A percentile compares a stretch with the other conserved stretches of the same genome.
These are phyloP conservation scores for Silurus lanzhouensis DNA, from an alignment of 2,797 vertebrate species.

Conservation along the genomic window DNA sequence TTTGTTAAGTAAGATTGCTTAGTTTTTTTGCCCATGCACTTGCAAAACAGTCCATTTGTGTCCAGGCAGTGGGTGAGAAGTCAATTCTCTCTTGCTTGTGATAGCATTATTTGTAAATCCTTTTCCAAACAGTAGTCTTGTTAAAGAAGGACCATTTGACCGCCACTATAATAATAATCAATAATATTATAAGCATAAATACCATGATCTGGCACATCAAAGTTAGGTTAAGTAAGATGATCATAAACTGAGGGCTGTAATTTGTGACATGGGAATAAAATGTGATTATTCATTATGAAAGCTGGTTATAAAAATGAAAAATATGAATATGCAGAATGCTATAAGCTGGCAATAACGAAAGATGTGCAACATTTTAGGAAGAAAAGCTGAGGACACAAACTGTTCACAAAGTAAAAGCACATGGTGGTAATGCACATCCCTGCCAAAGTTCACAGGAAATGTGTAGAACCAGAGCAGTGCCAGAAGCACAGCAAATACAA, in stretches of 20 bases:
- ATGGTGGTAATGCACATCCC: constrained; percentile 27
- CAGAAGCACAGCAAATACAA: background rate
- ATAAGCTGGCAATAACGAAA: background rate
- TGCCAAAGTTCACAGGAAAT: constrained; percentile 35
- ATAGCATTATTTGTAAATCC: constrained; percentile 30
- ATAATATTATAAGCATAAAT: constrained; percentile 23
- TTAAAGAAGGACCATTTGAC: constrained; percentile 5
- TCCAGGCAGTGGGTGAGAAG: constrained; percentile 20
- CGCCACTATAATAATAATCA: background rate
- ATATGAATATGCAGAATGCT: background rate
- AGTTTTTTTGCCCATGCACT: background rate
- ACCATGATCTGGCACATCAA: background rate
- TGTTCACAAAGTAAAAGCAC: constrained; percentile 32
- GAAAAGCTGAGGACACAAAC: constrained; percentile 5
- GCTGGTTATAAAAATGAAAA: background rate
- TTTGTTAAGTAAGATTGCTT: constrained; percentile 4
- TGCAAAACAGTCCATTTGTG: constrained; percentile 33
- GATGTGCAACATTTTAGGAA: background rate
- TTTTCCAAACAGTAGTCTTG: background rate
- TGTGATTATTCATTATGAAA: constrained; percentile 4
- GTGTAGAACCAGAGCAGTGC: constrained; percentile 15
- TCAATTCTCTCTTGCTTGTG: background rate
- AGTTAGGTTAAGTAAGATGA: constrained; percentile 1
- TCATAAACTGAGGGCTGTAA: background rate
- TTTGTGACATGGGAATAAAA: constrained; percentile 18